Evolutionary conservation across 2,113 vertebrate species (phyloP), one percentile per base, ranked within the genome.

Genomic region (Podarcis muralis): DNA sequence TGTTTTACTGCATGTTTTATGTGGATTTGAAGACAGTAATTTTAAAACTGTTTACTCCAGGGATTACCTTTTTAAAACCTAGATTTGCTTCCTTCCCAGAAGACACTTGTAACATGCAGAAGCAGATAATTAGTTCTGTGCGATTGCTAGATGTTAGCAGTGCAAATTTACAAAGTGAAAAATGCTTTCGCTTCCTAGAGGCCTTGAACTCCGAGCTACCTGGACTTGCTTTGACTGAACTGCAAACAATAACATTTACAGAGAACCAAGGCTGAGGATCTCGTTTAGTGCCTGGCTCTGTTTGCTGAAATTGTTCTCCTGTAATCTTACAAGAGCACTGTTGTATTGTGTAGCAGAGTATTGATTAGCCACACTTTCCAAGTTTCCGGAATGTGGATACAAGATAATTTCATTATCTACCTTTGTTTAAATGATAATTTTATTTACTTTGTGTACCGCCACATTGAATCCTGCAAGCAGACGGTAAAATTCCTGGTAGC

Each of bases 371-470:
- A 96, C 96, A 96, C 95, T 95, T 94, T 96, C 94, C 94, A 91
- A 86, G 97, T 95, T 96, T 91, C 93, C 96, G 92, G 89, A 86
- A 92, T 65, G 81, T 88, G 93, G 94, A 93, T 94, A 95, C 92
- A 93, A 95, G 95, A 87, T 96, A 94, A 95, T 96, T 96, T 91
- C 96, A 95, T 96, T 96, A 96, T 95, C 90, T 94, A 94, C 94
- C 95, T 89, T 96, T 94, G 94, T 92, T 96, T 93, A 96, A 96
- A 96, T 69, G 87, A 94, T 94, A 94, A 94, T 97, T 96, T 96
- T 95, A 96, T 95, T 97, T 95, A 95, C 94, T 92, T 90, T 93
- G 89, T 91, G 93, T 94, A 79, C 90, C 22, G 83, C 93, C 92
- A 71, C 75, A 93, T 86, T 94, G 89, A 92, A 93, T 86, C 91